phyloP scores from a whole-genome alignment of 1,140 invertebrate genomes.

The Andrena cerasifolii region DNA sequence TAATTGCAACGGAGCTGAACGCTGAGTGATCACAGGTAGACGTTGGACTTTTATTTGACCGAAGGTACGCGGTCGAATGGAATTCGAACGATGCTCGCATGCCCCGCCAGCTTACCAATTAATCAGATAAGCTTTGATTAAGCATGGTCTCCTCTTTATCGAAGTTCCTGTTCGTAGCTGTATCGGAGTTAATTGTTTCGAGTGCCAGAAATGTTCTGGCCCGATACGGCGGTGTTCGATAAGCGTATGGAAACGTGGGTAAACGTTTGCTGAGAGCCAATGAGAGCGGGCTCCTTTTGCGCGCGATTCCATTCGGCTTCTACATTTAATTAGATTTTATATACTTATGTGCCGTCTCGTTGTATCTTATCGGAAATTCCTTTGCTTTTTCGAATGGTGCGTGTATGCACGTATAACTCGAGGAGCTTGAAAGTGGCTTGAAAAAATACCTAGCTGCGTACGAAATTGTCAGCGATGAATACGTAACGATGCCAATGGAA shows the following conservation, averaged over 20 bases:
- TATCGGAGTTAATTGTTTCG: too few species aligned
- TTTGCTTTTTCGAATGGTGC: too few species aligned
- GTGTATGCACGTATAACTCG: neutral
- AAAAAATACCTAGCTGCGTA: neutral
- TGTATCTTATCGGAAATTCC: too few species aligned
- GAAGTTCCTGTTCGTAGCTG: too few species aligned
- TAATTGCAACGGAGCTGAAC: neutral
- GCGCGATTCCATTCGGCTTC: slow-evolving; percentile 10
- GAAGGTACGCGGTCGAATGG: neutral
- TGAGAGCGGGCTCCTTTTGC: too few species aligned
- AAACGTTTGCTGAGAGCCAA: too few species aligned
- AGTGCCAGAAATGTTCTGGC: too few species aligned
- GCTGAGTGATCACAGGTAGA: neutral
- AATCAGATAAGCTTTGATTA: neutral
- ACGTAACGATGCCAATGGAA: slow-evolving; percentile 20
- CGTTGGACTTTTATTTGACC: neutral
- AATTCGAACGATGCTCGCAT: slow-evolving; percentile 12
- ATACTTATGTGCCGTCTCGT: too few species aligned
- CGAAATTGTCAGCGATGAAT: neutral
- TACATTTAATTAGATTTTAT: neutral
- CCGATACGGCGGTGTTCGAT: neutral
- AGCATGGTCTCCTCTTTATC: too few species aligned
- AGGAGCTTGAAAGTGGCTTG: neutral
- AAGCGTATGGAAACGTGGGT: neutral
- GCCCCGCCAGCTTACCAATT: neutral